A percentile compares a stretch with the other conserved stretches of the same genome.
These are phyloP conservation scores for Caenorhabditis becei DNA, from an alignment of 2,888 invertebrate species.

Conservation along the genomic window DNA sequence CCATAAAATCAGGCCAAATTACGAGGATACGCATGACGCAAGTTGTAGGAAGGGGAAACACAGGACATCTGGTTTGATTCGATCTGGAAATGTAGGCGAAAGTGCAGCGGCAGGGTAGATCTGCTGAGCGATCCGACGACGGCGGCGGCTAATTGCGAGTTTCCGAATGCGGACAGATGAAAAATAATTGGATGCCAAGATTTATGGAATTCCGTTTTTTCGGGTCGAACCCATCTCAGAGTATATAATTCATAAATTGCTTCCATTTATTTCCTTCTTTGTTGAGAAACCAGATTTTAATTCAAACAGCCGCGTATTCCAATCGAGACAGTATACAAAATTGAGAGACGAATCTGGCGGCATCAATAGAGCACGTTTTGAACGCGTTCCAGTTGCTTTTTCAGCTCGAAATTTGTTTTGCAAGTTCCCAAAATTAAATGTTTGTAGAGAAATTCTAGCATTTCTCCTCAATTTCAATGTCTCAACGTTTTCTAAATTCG, in stretches of 20 bases:
- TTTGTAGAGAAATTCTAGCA: too few species aligned
- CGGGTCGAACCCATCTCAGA: not conserved
- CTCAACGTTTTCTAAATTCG: too few species aligned
- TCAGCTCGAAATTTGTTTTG: not conserved
- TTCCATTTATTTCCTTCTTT: not conserved
- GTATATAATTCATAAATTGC: not conserved
- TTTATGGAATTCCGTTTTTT: slow-evolving; percentile 35
- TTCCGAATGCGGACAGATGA: slow-evolving; percentile 41
- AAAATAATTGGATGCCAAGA: slow-evolving; percentile 43
- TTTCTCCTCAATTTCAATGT: too few species aligned
- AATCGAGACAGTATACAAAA: not conserved
- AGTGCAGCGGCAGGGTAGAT: slow-evolving; percentile 31
- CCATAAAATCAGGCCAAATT: slow-evolving; percentile 53
- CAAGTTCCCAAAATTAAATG: too few species aligned
- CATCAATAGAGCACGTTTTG: slow-evolving; percentile 1
- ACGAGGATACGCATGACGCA: slow-evolving; percentile 35
- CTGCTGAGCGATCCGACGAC: slow-evolving; percentile 10
- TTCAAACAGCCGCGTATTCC: not conserved
- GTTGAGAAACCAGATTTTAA: not conserved
- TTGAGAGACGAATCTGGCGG: not conserved
- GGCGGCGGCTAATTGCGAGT: slow-evolving; percentile 31
- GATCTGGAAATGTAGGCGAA: slow-evolving; percentile 30
- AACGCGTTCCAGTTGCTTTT: too few species aligned
- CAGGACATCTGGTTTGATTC: slow-evolving; percentile 49
- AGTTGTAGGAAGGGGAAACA: slow-evolving; percentile 1